phyloP scores from a whole-genome alignment of 2,797 vertebrate genomes.

The Loris lydekkerianus region DNA sequence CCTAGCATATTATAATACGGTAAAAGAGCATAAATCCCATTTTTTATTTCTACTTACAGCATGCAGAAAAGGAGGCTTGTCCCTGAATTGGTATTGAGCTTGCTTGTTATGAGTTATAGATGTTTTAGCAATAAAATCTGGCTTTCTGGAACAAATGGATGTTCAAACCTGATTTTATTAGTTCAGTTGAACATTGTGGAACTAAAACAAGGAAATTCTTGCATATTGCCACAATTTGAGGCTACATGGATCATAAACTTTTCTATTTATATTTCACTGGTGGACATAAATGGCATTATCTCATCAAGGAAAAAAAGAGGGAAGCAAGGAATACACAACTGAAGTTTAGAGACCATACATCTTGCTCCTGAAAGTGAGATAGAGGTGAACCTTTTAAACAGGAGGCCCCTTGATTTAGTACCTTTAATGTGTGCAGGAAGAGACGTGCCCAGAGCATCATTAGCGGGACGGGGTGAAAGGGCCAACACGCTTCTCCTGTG shows the following conservation, averaged over 20 bases:
- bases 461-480: constrained; percentile 89
- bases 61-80: constrained; percentile 74
- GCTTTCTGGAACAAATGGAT: constrained; percentile 87
- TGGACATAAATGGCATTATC: constrained; percentile 83
- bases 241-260: constrained; percentile 87
- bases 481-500: constrained; percentile 88
- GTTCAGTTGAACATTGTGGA: constrained; percentile 84
- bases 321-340: constrained; percentile 81
- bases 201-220: constrained; percentile 87
- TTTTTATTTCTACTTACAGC: constrained; percentile 73
- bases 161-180: constrained; percentile 87
- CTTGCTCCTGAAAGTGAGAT: constrained; percentile 88
- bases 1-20: constrained; percentile 64
- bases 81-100: constrained; percentile 77
- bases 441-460: constrained; percentile 86
- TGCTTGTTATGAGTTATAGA: constrained; percentile 87
- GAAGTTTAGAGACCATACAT: constrained; percentile 85
- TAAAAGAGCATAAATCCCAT: constrained; percentile 65
- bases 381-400: constrained; percentile 88
- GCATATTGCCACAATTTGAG: constrained; percentile 84
- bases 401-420: constrained; percentile 88
- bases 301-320: constrained; percentile 75
- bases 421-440: constrained; percentile 85
- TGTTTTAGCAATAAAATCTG: constrained; percentile 86
- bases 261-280: constrained; percentile 82